Percentiles rank a stretch among this genome's conserved stretches.
Evolutionary conservation across 2,113 vertebrate genomes (phyloP).

Genomic region (Calidris pygmaea): DNA sequence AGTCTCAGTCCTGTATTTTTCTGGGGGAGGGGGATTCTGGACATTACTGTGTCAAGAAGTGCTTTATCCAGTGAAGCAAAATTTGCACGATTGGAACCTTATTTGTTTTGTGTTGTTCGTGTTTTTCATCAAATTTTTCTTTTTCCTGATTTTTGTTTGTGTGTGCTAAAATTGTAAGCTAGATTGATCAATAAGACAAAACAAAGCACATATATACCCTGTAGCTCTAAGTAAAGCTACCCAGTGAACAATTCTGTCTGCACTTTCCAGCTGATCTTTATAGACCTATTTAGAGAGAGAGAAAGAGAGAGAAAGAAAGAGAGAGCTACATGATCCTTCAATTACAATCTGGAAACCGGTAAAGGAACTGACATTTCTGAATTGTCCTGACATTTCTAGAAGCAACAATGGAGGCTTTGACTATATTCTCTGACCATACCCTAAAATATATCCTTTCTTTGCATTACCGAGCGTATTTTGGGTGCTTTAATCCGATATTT

Average conservation of each 20-base stretch:
- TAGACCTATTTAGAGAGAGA: constrained; percentile 46
- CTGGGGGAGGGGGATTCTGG: constrained; percentile 79
- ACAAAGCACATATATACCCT: constrained; percentile 59
- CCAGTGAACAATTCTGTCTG: constrained; percentile 47
- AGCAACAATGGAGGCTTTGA: constrained; percentile 12
- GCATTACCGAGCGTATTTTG: not conserved
- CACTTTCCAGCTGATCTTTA: constrained; percentile 63
- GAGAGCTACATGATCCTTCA: constrained; percentile 55
- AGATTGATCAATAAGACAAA: constrained; percentile 65
- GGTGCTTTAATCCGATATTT: constrained; percentile 24
- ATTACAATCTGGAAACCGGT: constrained; percentile 27
- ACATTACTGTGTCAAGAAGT: constrained; percentile 86
- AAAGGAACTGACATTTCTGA: constrained; percentile 58
- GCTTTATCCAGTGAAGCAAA: constrained; percentile 90
- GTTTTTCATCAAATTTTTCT: constrained; percentile 74
- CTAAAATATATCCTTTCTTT: constrained; percentile 24
- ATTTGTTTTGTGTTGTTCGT: constrained; percentile 86
- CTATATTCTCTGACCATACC: constrained; percentile 27
- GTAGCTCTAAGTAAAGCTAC: constrained; percentile 63
- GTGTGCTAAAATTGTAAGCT: constrained; percentile 80
- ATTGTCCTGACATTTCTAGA: constrained; percentile 50
- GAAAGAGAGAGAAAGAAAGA: constrained; percentile 6
- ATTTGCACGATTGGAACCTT: constrained; percentile 91
- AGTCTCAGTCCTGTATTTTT: constrained; percentile 81
- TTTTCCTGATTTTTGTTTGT: constrained; percentile 75